Percentiles rank a stretch among this genome's conserved stretches.
Evolutionary conservation across 2,888 invertebrate genomes (phyloP).

Genomic region (Drosophila dives): DNA sequence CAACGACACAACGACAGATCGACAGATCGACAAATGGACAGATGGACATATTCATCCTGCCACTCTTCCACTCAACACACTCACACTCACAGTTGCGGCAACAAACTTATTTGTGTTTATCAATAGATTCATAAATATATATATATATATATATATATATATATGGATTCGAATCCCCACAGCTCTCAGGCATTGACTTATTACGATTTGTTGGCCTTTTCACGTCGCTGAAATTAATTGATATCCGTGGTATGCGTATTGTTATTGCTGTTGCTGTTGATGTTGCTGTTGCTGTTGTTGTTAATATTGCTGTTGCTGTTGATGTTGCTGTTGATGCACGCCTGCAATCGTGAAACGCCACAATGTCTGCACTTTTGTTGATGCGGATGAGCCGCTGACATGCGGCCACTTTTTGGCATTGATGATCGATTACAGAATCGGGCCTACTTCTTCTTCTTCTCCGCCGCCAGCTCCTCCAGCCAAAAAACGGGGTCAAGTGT

Average conservation of each 20-base stretch:
- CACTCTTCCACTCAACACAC: slow-evolving; percentile 40
- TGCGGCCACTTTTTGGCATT: slow-evolving; percentile 69
- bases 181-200: slow-evolving; percentile 70
- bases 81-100: slow-evolving; percentile 26
- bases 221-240: slow-evolving; percentile 78
- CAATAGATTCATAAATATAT: background rate
- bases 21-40: slow-evolving; percentile 31
- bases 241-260: slow-evolving; percentile 79
- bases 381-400: slow-evolving; percentile 52
- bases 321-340: slow-evolving; percentile 23
- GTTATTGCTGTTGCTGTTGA: slow-evolving; percentile 47
- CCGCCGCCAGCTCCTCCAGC: background rate
- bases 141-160: too few species aligned
- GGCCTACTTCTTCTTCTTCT: slow-evolving; percentile 17
- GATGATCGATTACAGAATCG: slow-evolving; percentile 77
- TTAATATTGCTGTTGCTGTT: slow-evolving; percentile 9
- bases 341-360: slow-evolving; percentile 47
- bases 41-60: slow-evolving; percentile 49
- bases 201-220: slow-evolving; percentile 80
- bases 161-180: slow-evolving; percentile 20
- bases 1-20: slow-evolving; percentile 26
- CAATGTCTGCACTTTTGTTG: slow-evolving; percentile 63
- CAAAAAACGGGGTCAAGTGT: slow-evolving; percentile 74
- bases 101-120: slow-evolving; percentile 74
- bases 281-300: slow-evolving; percentile 15